phyloP scores from a whole-genome alignment of 2,888 invertebrate genomes.

The Sphaerophoria rueppellii region DNA sequence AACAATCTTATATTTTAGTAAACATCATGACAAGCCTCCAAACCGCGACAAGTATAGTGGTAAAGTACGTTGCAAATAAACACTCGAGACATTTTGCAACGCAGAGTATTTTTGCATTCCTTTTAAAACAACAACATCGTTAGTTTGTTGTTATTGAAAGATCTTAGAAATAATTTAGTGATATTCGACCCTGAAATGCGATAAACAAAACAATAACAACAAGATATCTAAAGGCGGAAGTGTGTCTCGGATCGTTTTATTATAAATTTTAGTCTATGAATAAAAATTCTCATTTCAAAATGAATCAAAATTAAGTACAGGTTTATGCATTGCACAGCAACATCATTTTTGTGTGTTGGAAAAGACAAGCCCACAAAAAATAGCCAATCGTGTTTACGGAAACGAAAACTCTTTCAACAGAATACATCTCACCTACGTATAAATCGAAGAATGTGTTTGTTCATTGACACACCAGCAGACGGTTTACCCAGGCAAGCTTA shows the following conservation, averaged over 20 bases:
- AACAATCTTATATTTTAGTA: constrained; percentile 1
- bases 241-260: neutral
- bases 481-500: constrained; percentile 17
- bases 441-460: neutral
- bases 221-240: constrained; percentile 10
- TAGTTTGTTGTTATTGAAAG: constrained; percentile 16
- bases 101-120: constrained; percentile 12
- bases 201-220: constrained; percentile 2
- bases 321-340: neutral
- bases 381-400: constrained; percentile 70
- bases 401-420: constrained; percentile 44
- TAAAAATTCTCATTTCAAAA: neutral
- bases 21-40: constrained; percentile 30
- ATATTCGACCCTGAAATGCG: constrained; percentile 20
- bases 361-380: constrained; percentile 55
- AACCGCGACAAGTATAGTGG: constrained; percentile 13
- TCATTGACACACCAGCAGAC: constrained; percentile 16
- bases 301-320: neutral
- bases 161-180: constrained; percentile 17
- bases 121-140: constrained; percentile 1
- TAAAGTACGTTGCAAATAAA: constrained; percentile 27
- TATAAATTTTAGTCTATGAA: constrained; percentile 4
- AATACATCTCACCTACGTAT: constrained; percentile 1
- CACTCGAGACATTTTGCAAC: neutral
- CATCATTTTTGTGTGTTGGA: neutral